These are phyloP conservation scores for Drosophila fungiperda DNA, from an alignment of 2,888 invertebrate genomes.

Conservation along the genomic window DNA sequence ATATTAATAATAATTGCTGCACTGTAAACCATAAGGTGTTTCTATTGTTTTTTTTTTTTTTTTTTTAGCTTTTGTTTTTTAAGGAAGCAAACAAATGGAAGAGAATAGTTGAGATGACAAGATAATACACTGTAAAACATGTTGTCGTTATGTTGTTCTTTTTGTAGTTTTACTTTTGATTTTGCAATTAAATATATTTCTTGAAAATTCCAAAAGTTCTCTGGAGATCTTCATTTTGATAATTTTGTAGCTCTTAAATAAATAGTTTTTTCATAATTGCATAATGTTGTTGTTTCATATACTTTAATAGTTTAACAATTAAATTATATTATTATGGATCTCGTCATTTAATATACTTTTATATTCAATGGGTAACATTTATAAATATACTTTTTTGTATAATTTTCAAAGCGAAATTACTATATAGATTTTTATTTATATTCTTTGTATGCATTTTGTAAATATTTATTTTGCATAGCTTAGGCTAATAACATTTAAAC, in stretches of 20 bases:
- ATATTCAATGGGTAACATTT: conserved; percentile 21
- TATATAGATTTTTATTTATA: conserved; percentile 13
- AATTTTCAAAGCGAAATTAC: conserved; percentile 32
- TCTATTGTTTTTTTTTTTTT: neutral
- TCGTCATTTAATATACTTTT: conserved; percentile 47
- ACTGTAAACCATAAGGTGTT: conserved; percentile 22
- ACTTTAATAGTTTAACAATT: conserved; percentile 40
- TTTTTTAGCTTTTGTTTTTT: neutral
- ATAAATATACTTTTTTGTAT: conserved; percentile 8
- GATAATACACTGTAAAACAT: conserved; percentile 20
- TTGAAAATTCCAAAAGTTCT: conserved; percentile 6
- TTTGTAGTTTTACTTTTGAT: neutral
- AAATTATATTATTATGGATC: conserved; percentile 9
- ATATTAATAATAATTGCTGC: neutral
- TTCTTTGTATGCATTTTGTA: conserved; percentile 50
- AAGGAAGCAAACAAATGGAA: neutral
- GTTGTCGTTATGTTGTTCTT: neutral
- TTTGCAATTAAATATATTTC: conserved; percentile 23
- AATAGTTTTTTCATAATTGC: conserved; percentile 23
- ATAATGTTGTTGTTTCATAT: conserved; percentile 7
- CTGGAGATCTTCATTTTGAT: conserved; percentile 38
- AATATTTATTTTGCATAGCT: conserved; percentile 54
- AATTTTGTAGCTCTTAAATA: conserved; percentile 27
- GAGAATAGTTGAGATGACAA: conserved; percentile 31
- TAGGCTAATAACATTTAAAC: conserved; percentile 64